A percentile compares a stretch with the other conserved stretches of the same genome.
phyloP scores from a whole-genome alignment of 1,140 invertebrate genomes.

The Drosophila parabipectinata region DNA sequence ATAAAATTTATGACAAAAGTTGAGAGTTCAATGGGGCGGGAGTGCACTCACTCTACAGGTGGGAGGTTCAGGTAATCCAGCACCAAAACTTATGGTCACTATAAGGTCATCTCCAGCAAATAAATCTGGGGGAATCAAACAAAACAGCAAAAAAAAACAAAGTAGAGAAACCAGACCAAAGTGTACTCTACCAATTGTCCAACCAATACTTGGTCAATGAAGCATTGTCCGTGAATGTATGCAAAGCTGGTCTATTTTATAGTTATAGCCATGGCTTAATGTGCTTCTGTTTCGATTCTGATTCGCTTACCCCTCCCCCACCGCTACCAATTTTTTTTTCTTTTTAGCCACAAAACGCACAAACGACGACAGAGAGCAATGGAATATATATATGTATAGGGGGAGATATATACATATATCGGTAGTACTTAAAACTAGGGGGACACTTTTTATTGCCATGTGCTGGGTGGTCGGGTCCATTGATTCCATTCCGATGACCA shows the following conservation, averaged over 20 bases:
- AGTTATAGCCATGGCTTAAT: conserved; percentile 47
- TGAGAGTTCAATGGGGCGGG: neutral
- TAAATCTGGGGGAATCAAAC: neutral
- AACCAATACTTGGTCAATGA: conserved; percentile 20
- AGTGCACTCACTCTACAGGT: neutral
- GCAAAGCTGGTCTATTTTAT: conserved; percentile 50
- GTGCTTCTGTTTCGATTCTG: conserved; percentile 41
- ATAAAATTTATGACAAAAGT: too few species aligned
- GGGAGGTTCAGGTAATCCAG: neutral
- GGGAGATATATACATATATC: neutral
- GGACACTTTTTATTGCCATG: conserved; percentile 57
- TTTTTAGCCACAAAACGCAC: neutral
- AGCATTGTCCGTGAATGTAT: conserved; percentile 32
- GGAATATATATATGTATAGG: neutral
- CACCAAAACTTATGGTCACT: neutral
- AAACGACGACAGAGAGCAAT: too few species aligned
- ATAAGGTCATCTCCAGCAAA: neutral
- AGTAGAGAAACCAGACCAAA: neutral
- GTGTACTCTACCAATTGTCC: conserved; percentile 11
- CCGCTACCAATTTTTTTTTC: neutral
- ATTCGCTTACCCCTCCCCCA: neutral
- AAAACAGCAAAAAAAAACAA: too few species aligned
- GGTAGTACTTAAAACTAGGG: conserved; percentile 12
- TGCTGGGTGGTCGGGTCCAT: conserved; percentile 48
- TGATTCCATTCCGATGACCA: conserved; percentile 45